Percentiles rank a stretch among this genome's conserved stretches.
phyloP scores from a whole-genome alignment of 2,888 invertebrate species.

The Lochmaea capreae region DNA sequence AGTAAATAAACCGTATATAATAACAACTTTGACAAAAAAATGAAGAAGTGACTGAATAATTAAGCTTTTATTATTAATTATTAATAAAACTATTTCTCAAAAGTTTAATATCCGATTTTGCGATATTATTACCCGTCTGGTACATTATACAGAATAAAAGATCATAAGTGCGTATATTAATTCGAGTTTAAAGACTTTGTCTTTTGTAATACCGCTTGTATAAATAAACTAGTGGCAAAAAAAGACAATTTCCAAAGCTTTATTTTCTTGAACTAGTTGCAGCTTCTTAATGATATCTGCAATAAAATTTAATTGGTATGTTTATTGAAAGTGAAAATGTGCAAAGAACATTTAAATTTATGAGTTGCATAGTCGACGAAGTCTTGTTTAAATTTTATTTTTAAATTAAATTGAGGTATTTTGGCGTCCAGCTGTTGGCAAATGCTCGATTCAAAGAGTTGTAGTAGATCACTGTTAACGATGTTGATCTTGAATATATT shows the following conservation, averaged over 20 bases:
- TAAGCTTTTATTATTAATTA: too few species aligned
- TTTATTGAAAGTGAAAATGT: slow-evolving; percentile 33
- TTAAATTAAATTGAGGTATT: slow-evolving; percentile 13
- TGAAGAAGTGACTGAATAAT: too few species aligned
- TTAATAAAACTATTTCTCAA: too few species aligned
- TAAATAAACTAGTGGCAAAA: neutral
- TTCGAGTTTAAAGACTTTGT: neutral
- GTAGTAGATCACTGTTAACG: slow-evolving; percentile 14
- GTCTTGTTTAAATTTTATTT: slow-evolving; percentile 5
- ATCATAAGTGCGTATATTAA: too few species aligned
- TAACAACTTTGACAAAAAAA: too few species aligned
- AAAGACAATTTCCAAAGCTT: slow-evolving; percentile 9
- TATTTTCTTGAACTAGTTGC: slow-evolving; percentile 15
- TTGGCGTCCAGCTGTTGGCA: slow-evolving; percentile 6
- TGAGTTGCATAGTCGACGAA: slow-evolving; percentile 11
- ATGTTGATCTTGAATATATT: slow-evolving; percentile 18
- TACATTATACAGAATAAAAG: neutral
- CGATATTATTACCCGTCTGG: neutral
- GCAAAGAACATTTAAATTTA: slow-evolving; percentile 23
- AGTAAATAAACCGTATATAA: too few species aligned
- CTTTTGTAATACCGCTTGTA: neutral
- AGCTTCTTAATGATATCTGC: slow-evolving; percentile 29
- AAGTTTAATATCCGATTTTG: neutral
- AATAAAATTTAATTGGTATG: slow-evolving; percentile 36
- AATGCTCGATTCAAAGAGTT: slow-evolving; percentile 6